Evolutionary conservation across 2,797 vertebrate genomes (phyloP).

Genomic region (Corythornis leucogaster): DNA sequence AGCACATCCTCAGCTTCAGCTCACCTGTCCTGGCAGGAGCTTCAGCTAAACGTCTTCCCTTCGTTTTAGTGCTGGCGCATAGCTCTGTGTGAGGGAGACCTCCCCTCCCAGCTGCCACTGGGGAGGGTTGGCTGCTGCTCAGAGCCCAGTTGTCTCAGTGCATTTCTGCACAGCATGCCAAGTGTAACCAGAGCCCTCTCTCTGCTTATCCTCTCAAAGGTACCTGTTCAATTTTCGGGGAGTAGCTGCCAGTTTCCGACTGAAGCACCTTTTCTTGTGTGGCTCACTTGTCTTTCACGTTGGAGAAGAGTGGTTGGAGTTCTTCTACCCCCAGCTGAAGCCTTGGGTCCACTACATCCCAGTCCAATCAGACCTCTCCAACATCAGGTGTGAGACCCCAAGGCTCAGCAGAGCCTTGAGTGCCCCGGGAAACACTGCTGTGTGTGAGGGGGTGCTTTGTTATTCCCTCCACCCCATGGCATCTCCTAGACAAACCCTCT

Average conservation of each 20-base stretch:
- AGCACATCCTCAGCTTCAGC: neutral
- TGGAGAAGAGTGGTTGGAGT: conserved; percentile 94
- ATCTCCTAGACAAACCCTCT: neutral
- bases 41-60: neutral
- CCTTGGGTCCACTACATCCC: conserved; percentile 98
- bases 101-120: neutral
- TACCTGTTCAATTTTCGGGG: conserved; percentile 98
- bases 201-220: conserved; percentile 71
- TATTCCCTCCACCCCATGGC: neutral
- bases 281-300: conserved; percentile 95
- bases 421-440: neutral
- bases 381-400: conserved; percentile 84
- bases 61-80: neutral
- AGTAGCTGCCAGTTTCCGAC: conserved; percentile 95
- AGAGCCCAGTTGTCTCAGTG: neutral
- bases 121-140: neutral
- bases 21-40: neutral
- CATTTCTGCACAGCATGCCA: neutral
- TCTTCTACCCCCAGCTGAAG: conserved; percentile 93
- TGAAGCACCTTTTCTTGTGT: conserved; percentile 97
- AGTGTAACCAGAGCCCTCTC: neutral
- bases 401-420: fast-evolving
- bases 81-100: neutral
- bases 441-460: neutral
- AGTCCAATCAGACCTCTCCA: conserved; percentile 89